A percentile compares a stretch with the other conserved stretches of the same genome.
These are phyloP conservation scores for Silurus lanzhouensis DNA, from an alignment of 2,797 vertebrate genomes.

Conservation along the genomic window DNA sequence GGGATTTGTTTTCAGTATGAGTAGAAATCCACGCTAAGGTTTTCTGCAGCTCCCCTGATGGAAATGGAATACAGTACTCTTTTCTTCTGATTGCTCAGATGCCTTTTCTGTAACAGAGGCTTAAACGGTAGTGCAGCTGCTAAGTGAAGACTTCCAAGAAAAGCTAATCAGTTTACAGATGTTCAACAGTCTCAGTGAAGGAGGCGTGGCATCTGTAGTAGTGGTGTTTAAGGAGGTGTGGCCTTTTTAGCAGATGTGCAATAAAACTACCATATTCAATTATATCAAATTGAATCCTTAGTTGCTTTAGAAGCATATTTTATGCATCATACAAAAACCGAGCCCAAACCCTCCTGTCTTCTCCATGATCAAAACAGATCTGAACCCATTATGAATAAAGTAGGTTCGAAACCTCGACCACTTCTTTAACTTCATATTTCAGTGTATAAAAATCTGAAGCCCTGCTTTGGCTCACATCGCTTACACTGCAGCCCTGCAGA, in stretches of 20 bases:
- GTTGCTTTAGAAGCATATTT: background rate
- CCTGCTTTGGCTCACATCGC: background rate
- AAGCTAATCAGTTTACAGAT: no score
- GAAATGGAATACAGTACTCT: background rate
- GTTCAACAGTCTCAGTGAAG: background rate
- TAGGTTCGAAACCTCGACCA: background rate
- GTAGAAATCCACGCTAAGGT: background rate
- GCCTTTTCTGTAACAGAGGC: background rate
- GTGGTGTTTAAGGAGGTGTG: background rate
- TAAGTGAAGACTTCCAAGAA: no score
- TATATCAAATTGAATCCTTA: background rate
- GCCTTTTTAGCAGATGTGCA: background rate
- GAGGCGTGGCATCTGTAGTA: background rate
- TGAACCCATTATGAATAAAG: slow-evolving; percentile 2
- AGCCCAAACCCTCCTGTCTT: background rate
- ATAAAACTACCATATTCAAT: background rate
- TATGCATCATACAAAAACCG: background rate
- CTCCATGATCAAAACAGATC: background rate
- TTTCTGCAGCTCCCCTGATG: background rate
- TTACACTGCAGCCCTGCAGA: slow-evolving; percentile 4
- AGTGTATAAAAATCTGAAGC: background rate
- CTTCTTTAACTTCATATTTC: slow-evolving; percentile 12
- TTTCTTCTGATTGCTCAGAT: background rate
- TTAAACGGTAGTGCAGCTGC: background rate
- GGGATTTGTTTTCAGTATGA: background rate